Evolutionary conservation across 2,797 vertebrate species (phyloP).

Genomic region (Brachyalestes nurse): DNA sequence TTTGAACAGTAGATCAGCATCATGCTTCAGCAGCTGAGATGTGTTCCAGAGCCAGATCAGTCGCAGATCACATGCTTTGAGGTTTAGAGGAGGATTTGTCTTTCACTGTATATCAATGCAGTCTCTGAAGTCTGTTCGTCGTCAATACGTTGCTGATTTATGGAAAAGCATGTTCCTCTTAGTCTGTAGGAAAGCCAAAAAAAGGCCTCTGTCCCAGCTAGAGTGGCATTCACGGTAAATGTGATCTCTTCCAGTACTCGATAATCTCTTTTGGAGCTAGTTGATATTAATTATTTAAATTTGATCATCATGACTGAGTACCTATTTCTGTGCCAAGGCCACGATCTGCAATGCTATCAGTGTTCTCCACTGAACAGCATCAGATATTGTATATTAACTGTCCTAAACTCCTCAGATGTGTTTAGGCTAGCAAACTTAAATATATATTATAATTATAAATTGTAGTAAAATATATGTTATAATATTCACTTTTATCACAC

Average conservation of each 20-base stretch:
- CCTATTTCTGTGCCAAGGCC: conserved; percentile 4
- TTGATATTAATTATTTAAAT: conserved; percentile 17
- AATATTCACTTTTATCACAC: no score
- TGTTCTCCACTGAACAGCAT: no score
- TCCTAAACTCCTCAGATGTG: no score
- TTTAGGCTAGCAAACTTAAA: no score
- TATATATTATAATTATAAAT: no score
- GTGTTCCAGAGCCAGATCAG: conserved; percentile 41
- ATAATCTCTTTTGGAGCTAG: conserved; percentile 16
- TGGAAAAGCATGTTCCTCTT: neutral
- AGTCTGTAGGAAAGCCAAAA: conserved; percentile 26
- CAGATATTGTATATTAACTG: no score
- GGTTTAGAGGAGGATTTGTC: neutral
- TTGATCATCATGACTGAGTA: conserved; percentile 9
- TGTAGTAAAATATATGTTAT: no score
- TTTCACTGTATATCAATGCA: neutral
- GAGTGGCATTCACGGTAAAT: conserved; percentile 17
- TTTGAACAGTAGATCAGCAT: conserved; percentile 23
- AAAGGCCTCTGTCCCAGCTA: conserved; percentile 10
- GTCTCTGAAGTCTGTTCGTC: conserved; percentile 28
- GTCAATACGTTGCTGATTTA: conserved; percentile 29
- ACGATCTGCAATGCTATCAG: no score
- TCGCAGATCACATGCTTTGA: conserved; percentile 38
- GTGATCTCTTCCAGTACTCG: conserved; percentile 6
- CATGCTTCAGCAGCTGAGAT: conserved; percentile 21